These are phyloP conservation scores for Streblospio benedicti DNA, from an alignment of 1,140 invertebrate genomes.

Conservation along the genomic window DNA sequence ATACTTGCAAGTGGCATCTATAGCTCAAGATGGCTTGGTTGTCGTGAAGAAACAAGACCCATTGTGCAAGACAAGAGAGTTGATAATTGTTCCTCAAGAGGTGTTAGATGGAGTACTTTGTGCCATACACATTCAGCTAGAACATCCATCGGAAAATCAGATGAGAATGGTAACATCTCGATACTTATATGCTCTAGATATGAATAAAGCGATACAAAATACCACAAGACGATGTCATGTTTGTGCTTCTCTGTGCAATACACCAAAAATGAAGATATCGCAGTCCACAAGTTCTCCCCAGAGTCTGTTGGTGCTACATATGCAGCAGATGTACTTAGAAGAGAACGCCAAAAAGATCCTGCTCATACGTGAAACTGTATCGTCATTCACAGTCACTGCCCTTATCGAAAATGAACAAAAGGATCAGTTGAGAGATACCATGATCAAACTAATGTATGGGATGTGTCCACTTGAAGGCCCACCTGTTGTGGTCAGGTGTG, in stretches of 20 bases:
- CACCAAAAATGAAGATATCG: too few relatives aligned
- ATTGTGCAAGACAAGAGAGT: not conserved
- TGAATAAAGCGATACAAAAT: constrained; percentile 11
- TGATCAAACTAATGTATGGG: too few relatives aligned
- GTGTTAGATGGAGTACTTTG: constrained; percentile 21
- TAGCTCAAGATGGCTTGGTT: constrained; percentile 23
- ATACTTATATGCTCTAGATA: constrained; percentile 21
- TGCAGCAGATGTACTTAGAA: not conserved
- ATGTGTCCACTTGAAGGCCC: too few relatives aligned
- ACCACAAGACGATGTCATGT: constrained; percentile 7
- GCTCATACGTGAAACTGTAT: not conserved
- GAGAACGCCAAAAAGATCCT: not conserved
- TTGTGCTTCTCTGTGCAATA: constrained; percentile 15
- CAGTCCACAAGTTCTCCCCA: too few relatives aligned
- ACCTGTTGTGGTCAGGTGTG: too few relatives aligned
- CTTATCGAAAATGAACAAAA: too few relatives aligned
- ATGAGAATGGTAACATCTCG: constrained; percentile 12
- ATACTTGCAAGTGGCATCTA: constrained; percentile 18
- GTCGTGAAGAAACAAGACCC: constrained; percentile 13
- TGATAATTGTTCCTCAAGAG: constrained; percentile 17
- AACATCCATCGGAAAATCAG: constrained; percentile 16
- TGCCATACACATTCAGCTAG: constrained; percentile 18
- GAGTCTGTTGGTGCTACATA: too few relatives aligned
- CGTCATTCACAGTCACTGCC: not conserved
- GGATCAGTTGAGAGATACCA: too few relatives aligned